phyloP scores from a whole-genome alignment of 2,113 vertebrate species.

The Pyrgilauda ruficollis region DNA sequence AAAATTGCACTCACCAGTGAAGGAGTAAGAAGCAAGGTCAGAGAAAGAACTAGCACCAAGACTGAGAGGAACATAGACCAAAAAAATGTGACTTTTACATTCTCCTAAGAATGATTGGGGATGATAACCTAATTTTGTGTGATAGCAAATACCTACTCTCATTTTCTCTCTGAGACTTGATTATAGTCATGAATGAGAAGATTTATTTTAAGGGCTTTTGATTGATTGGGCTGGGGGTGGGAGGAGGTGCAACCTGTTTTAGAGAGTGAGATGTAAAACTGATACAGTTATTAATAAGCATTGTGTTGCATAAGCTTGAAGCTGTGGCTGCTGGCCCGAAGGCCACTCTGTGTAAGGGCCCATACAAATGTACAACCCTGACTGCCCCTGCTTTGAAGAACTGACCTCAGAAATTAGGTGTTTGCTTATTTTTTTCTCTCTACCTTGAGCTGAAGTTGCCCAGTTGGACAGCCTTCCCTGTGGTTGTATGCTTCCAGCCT shows the following conservation, averaged over 20 bases:
- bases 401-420: background rate
- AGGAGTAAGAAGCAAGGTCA: background rate
- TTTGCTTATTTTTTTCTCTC: background rate
- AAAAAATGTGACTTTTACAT: background rate
- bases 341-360: background rate
- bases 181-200: constrained; percentile 56
- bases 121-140: background rate
- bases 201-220: constrained; percentile 54
- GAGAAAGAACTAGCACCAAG: background rate
- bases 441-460: background rate
- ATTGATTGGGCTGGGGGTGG: constrained; percentile 48
- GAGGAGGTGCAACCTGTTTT: constrained; percentile 39
- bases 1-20: background rate
- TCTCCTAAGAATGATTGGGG: background rate
- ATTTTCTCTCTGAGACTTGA: constrained; percentile 14
- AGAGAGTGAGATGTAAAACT: constrained; percentile 13
- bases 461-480: background rate
- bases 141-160: background rate
- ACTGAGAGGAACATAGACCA: background rate
- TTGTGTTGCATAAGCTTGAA: constrained; percentile 2
- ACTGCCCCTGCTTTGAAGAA: background rate
- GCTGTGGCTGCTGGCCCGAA: background rate
- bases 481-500: background rate
- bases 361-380: background rate
- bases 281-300: constrained; percentile 43